Percentiles rank a stretch among this genome's conserved stretches.
phyloP scores from a whole-genome alignment of 2,888 invertebrate species.

The Drosophila basisetae region DNA sequence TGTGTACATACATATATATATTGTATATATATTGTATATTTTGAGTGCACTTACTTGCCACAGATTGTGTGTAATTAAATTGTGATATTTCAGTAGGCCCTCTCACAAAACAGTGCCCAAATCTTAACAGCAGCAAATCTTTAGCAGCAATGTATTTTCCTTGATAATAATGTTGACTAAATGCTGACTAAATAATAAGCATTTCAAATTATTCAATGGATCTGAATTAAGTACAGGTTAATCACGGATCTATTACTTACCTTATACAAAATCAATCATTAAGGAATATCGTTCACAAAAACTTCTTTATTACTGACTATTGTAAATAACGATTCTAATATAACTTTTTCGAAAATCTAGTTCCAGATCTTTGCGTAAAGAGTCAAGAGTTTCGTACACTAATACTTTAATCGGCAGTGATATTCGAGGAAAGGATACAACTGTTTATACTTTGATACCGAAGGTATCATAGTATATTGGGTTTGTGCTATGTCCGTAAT shows the following conservation, averaged over 20 bases:
- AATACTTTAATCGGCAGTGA: background rate
- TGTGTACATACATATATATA: background rate
- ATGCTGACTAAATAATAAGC: background rate
- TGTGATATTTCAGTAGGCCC: slow-evolving; percentile 9
- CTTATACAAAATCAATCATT: background rate
- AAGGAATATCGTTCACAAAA: background rate
- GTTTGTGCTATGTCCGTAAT: too few relatives aligned
- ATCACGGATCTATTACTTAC: background rate
- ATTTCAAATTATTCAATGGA: background rate
- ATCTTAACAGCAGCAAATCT: too few relatives aligned
- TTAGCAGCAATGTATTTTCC: background rate
- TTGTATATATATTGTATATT: slow-evolving; percentile 11
- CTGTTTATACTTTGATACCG: background rate
- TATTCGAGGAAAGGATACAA: background rate
- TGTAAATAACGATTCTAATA: background rate
- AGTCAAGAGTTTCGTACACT: background rate
- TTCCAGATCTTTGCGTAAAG: background rate
- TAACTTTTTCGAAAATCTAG: background rate
- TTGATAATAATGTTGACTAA: background rate
- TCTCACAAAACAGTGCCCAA: background rate
- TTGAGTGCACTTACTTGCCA: background rate
- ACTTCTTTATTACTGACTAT: background rate
- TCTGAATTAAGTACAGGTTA: background rate
- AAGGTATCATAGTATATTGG: too few relatives aligned
- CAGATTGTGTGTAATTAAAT: slow-evolving; percentile 24